Percentiles rank a stretch among this genome's conserved stretches.
phyloP scores from a whole-genome alignment of 2,797 vertebrate genomes.

The Sylvilagus floridanus region DNA sequence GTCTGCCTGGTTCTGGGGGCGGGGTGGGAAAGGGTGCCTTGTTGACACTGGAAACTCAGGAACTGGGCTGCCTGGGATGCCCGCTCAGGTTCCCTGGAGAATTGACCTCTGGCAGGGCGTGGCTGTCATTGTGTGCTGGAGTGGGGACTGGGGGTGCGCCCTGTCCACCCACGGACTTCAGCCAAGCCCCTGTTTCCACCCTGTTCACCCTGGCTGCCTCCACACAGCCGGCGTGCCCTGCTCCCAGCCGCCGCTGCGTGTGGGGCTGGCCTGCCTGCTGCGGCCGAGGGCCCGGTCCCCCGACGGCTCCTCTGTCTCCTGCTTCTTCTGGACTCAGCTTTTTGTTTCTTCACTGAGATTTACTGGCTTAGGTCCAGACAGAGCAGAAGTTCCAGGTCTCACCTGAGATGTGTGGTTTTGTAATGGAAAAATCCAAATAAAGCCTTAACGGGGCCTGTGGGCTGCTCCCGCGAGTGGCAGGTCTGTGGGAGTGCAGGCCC shows the following conservation, averaged over 20 bases:
- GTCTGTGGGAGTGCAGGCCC: no score
- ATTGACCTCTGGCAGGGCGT: neutral
- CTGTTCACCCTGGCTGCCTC: no score
- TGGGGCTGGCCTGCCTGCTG: no score
- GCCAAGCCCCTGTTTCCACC: neutral
- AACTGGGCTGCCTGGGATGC: neutral
- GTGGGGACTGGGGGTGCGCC: neutral
- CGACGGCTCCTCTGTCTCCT: neutral
- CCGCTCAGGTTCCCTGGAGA: neutral
- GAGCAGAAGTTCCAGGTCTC: neutral
- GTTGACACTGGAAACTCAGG: neutral
- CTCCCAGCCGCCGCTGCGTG: no score
- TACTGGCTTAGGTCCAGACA: neutral
- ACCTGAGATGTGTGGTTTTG: conserved; percentile 16
- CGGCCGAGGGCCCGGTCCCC: no score
- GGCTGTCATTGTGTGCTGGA: neutral
- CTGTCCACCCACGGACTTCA: neutral
- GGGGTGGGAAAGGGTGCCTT: neutral
- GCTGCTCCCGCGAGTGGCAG: no score
- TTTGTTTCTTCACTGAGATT: conserved; percentile 36
- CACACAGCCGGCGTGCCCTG: no score
- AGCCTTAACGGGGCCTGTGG: neutral
- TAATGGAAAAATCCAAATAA: conserved; percentile 18
- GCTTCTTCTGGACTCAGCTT: conserved; percentile 1
- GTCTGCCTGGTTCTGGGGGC: neutral